Evolutionary conservation across 2,113 vertebrate species (phyloP).

Genomic region (Coptodon rendalli): DNA sequence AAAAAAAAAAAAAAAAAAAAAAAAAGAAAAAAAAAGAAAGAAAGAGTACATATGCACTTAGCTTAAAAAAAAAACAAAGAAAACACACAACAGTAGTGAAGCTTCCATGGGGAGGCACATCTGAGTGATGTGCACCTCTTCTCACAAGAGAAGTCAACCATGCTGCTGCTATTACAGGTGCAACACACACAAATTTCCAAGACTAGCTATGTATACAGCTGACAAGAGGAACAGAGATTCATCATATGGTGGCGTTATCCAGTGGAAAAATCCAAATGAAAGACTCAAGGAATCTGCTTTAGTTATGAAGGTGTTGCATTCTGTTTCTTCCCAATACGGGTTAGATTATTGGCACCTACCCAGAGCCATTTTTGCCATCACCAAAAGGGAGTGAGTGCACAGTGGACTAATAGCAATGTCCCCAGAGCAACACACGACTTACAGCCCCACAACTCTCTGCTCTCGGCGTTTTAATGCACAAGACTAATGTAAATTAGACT

Average conservation of each 20-base stretch:
- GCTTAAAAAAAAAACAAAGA: not conserved
- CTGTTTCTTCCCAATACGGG: too few species aligned
- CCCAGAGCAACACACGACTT: not conserved
- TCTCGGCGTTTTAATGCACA: fast-evolving
- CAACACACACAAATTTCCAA: not conserved
- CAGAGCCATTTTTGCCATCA: not conserved
- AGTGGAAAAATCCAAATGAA: conserved; percentile 4
- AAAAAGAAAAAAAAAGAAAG: fast-evolving
- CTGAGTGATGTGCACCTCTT: conserved; percentile 1
- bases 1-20: fast-evolving
- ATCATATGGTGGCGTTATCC: not conserved
- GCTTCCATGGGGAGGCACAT: not conserved
- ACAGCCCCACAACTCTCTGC: not conserved
- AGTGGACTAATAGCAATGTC: not conserved
- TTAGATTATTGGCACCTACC: not conserved
- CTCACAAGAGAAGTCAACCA: conserved; percentile 12
- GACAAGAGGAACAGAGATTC: not conserved
- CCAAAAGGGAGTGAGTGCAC: not conserved
- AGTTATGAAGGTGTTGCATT: not conserved
- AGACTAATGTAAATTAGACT: not conserved
- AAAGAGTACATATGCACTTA: not conserved
- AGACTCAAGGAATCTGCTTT: not conserved
- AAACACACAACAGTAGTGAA: not conserved
- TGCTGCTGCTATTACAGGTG: conserved; percentile 33
- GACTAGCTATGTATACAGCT: not conserved